Conservation (phyloP, 2,113 vertebrate species). For the Charadrius vociferus region DNA sequence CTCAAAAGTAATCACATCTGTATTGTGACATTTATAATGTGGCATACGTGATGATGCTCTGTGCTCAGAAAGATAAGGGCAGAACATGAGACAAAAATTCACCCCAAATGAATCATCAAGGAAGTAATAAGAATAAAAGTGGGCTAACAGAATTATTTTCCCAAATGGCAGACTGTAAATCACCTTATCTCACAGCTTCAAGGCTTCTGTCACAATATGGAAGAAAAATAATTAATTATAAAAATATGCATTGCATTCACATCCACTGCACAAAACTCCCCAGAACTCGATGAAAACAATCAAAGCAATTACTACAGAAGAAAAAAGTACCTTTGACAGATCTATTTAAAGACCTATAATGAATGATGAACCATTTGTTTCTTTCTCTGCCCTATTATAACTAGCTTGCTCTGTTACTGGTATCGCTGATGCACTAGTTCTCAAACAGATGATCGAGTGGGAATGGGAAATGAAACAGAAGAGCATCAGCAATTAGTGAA, state of each 20-base stretch:
- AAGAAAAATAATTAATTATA: background rate
- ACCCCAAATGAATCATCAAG: background rate
- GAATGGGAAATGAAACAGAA: background rate
- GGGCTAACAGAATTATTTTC: background rate
- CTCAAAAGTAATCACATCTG: background rate
- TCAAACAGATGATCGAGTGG: background rate
- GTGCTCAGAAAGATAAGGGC: background rate
- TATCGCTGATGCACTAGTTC: background rate
- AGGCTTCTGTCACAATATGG: background rate
- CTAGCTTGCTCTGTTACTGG: background rate
- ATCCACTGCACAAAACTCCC: background rate
- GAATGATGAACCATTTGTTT: background rate
- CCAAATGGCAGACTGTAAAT: background rate
- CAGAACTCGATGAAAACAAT: background rate
- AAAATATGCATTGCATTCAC: background rate
- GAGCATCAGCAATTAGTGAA: background rate
- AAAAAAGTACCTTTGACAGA: background rate
- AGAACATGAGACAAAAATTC: background rate
- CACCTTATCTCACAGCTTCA: background rate
- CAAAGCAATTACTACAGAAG: background rate
- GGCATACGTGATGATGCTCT: background rate
- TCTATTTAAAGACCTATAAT: background rate
- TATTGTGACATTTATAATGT: background rate
- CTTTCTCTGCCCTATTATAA: background rate
- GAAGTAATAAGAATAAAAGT: background rate